Conservation (phyloP, 2,113 vertebrate genomes). For the Gymnarchus niloticus region DNA sequence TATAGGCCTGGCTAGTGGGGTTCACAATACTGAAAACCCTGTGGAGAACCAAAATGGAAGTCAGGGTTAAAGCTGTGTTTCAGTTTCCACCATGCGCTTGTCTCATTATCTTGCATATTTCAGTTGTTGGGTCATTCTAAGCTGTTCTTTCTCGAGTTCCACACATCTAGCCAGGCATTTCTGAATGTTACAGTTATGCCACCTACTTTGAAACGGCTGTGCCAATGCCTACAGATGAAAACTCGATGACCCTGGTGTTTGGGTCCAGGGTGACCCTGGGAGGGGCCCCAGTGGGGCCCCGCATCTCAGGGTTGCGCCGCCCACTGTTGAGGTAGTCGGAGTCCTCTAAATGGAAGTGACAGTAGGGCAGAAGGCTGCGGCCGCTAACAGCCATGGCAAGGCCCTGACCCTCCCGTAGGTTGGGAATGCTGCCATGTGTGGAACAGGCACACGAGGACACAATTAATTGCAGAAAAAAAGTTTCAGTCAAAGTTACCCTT, state of each 20-base stretch:
- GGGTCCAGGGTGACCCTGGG: conserved; percentile 48
- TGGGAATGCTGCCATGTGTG: conserved; percentile 66
- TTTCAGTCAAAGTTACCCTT: neutral
- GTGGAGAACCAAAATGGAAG: neutral
- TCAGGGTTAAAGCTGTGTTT: neutral
- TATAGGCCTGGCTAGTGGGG: conserved; percentile 68
- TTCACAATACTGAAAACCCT: conserved; percentile 78
- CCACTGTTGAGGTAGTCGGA: conserved; percentile 69
- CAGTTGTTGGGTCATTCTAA: neutral
- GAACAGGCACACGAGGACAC: neutral
- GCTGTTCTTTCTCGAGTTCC: neutral
- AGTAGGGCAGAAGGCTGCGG: conserved; percentile 64
- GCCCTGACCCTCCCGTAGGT: conserved; percentile 58
- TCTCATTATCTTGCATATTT: neutral
- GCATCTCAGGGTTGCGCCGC: conserved; percentile 48
- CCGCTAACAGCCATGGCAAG: conserved; percentile 63
- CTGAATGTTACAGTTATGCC: neutral
- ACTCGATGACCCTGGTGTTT: conserved; percentile 72
- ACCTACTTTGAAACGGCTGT: conserved; percentile 58
- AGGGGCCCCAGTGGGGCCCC: conserved; percentile 31
- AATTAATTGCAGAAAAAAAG: neutral
- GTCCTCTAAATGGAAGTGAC: conserved; percentile 78
- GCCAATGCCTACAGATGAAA: conserved; percentile 61
- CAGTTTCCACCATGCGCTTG: neutral
- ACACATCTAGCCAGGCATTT: neutral